Percentiles rank a stretch among this genome's conserved stretches.
These are phyloP conservation scores for Oligia fasciuncula DNA, from an alignment of 2,888 invertebrate species.

Conservation along the genomic window DNA sequence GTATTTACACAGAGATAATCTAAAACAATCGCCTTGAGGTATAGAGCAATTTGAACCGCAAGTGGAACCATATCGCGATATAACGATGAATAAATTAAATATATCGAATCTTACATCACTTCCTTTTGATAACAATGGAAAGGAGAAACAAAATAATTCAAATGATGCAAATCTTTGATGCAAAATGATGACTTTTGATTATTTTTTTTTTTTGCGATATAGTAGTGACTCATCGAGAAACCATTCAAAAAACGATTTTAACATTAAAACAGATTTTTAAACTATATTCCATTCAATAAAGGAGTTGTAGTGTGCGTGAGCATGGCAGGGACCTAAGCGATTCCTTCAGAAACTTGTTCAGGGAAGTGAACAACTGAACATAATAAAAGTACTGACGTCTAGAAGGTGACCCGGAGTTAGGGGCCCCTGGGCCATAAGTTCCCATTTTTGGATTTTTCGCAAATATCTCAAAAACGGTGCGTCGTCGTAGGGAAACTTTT, in stretches of 20 bases:
- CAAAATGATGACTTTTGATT: background rate
- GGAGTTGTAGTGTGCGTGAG: too few relatives aligned
- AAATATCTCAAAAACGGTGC: background rate
- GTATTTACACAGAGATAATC: constrained; percentile 53
- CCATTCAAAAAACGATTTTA: background rate
- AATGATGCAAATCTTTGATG: background rate
- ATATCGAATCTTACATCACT: constrained; percentile 41
- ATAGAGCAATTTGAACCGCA: constrained; percentile 46
- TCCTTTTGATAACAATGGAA: constrained; percentile 32
- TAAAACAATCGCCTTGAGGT: constrained; percentile 49
- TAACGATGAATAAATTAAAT: constrained; percentile 49
- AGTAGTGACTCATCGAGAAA: background rate
- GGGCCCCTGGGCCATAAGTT: too few relatives aligned
- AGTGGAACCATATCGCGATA: constrained; percentile 46
- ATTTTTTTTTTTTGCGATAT: background rate
- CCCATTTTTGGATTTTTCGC: too few relatives aligned
- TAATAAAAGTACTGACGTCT: too few relatives aligned
- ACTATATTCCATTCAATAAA: too few relatives aligned
- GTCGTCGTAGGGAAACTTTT: background rate
- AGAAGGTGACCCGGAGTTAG: too few relatives aligned
- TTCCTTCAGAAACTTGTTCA: too few relatives aligned
- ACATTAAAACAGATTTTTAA: background rate
- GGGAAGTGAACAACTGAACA: too few relatives aligned
- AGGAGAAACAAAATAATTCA: constrained; percentile 5
- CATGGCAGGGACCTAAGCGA: too few relatives aligned